These are phyloP conservation scores for Cygnus atratus DNA, from an alignment of 2,113 vertebrate species.

Conservation along the genomic window DNA sequence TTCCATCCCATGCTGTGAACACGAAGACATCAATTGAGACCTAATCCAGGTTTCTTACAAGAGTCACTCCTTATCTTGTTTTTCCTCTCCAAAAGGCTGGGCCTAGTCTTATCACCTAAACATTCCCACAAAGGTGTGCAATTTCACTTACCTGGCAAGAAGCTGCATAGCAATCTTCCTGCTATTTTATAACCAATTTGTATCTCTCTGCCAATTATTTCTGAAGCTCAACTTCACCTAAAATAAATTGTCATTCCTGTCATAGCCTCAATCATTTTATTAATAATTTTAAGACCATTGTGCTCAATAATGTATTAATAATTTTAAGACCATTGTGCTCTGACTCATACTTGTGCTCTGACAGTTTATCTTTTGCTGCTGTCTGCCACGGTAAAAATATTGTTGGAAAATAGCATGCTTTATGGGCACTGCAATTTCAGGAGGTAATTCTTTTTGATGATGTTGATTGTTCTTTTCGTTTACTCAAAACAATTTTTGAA, in stretches of 20 bases:
- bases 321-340: not conserved
- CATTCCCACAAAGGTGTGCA: not conserved
- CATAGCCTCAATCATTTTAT: not conserved
- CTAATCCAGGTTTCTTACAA: not conserved
- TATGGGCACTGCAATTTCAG: not conserved
- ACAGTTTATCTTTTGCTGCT: not conserved
- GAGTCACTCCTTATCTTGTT: not conserved
- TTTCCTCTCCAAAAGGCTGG: not conserved
- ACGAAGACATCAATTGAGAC: not conserved
- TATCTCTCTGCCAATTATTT: not conserved
- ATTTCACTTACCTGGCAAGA: not conserved
- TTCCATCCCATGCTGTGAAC: accelerated
- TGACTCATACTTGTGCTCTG: not conserved
- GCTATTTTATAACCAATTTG: not conserved
- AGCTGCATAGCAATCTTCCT: not conserved
- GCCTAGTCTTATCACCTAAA: not conserved
- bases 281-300: not conserved
- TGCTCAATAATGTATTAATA: not conserved
- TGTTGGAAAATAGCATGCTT: not conserved
- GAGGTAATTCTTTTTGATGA: not conserved
- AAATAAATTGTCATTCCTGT: not conserved
- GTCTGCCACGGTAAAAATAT: not conserved
- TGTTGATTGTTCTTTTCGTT: not conserved
- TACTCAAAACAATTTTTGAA: not conserved
- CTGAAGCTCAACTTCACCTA: not conserved